Evolutionary conservation across 2,888 invertebrate genomes (phyloP), one percentile per base, ranked within the genome.

Genomic region (Beris morrisii): DNA sequence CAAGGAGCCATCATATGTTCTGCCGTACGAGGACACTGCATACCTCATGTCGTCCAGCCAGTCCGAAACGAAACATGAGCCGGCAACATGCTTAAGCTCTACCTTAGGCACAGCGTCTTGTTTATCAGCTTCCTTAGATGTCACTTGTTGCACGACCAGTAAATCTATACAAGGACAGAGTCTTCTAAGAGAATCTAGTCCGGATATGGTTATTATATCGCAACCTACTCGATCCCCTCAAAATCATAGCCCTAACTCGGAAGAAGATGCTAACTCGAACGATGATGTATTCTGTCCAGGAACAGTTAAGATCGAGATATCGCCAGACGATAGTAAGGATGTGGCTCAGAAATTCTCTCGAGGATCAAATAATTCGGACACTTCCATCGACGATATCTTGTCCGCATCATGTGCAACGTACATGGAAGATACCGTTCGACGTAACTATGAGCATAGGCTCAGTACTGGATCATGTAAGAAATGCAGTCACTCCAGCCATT

Each of bases 401-500:
- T 86, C 85, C 3, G 82, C 83, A 69, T 77, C 81, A 4, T 78
- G 77, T 5, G 76, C 76, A 53, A 85, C 86, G 0, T 85, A 83
- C 73, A 81, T 83, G 43, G 87, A 86, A 53, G 86, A 87, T 63
- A 84, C 84, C 43, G 83, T 85, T 6, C 82, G 84, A 2, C 74
- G 78, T n/a, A 79, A 78, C 56, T 77, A 76, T 58, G 80, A 81
- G 30, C 80, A 82, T 9, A 80, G 83, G 22, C 81, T 85, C 56
- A 83, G 84, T 64, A 82, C 83, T 12, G 82, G 84, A 2, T 83
- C 85, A 45, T 86, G 84, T 71, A 86, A 86, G 71, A 82, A 84
- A 70, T 87, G 86, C 72, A 86, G 86, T 71, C 88, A 88, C 72
- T 88, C 88, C 73, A 89, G 89, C 70, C 89, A 89, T 75, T 89